These are phyloP conservation scores for Corythoichthys haematopterus DNA, from an alignment of 2,113 vertebrate genomes.

Conservation along the genomic window DNA sequence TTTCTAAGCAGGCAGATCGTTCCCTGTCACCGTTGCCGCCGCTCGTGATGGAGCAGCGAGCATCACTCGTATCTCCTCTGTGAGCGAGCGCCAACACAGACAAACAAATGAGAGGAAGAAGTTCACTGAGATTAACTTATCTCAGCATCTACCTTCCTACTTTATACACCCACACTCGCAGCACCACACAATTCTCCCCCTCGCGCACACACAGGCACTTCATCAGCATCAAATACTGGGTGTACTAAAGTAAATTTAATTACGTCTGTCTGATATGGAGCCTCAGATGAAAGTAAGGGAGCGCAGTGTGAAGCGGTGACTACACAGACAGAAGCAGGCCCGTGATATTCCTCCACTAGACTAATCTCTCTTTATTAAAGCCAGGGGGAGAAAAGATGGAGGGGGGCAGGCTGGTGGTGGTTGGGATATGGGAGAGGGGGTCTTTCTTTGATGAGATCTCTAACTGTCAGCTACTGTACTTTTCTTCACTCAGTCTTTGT, in stretches of 20 bases:
- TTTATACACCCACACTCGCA: constrained; percentile 55
- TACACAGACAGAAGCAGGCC: constrained; percentile 67
- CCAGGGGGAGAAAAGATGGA: constrained; percentile 56
- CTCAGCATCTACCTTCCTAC: constrained; percentile 61
- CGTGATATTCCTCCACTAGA: constrained; percentile 71
- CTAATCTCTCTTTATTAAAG: constrained; percentile 78
- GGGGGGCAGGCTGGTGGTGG: background rate
- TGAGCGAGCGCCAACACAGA: constrained; percentile 56
- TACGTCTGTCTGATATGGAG: constrained; percentile 74
- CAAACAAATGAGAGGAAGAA: constrained; percentile 68
- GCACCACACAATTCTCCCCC: constrained; percentile 50
- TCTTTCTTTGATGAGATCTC: constrained; percentile 67
- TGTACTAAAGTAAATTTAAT: constrained; percentile 79
- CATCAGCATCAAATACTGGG: constrained; percentile 74
- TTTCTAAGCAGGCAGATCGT: constrained; percentile 64
- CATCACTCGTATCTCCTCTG: constrained; percentile 36
- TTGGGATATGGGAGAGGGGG: background rate
- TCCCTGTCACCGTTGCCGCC: constrained; percentile 60
- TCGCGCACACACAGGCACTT: constrained; percentile 50
- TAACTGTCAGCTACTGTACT: constrained; percentile 73
- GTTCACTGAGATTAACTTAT: constrained; percentile 70
- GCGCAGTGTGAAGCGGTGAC: constrained; percentile 64
- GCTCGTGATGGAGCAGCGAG: constrained; percentile 60
- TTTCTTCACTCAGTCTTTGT: constrained; percentile 61
- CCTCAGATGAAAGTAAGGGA: constrained; percentile 72